Evolutionary conservation across 2,113 vertebrate genomes (phyloP), one percentile per base, ranked within the genome.

Genomic region (Colistium nudipinnis): DNA sequence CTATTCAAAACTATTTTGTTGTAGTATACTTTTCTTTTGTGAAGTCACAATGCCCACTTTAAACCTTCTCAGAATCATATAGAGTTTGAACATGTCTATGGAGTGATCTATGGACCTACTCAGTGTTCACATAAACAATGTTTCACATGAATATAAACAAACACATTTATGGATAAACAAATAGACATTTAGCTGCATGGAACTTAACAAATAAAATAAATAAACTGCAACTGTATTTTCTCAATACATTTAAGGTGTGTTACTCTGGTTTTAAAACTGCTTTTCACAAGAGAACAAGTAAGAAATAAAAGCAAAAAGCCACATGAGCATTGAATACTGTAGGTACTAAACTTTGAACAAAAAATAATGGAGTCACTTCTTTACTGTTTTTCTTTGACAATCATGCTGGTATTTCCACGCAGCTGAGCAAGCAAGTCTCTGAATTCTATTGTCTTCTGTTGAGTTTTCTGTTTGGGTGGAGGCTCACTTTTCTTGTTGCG

Each of bases 391-490:
- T 91, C 90, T 62, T 6, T 83, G 31, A 90, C 25, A 0, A 91
- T 80, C 52, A 43, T n/a, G 59, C 82, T 87, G 74, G 35, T 72
- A 71, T 61, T 89, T 31, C 74, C 41, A 2, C 63, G 77, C 27
- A 88, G 19, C 61, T 87, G 82, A 17, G 54, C 24, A 0, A 91
- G 75, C 69, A 90, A 65, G 14, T 70, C 47, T 80, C 49, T 78
- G 31, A 90, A 91, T 3, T 73, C 54, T 0, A 16, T 0, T 2
- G 4, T 31, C 45, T 47, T 76, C 38, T 62, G 68, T 0, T 7
- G 6, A 0, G 38, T 13, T 20, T 31, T 70, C 35, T 20, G 6
- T 13, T 8, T 38, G 1, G 10, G 14, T 0, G 5, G 4, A 7
- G 0, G 1, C 3, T 8, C 24, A 7, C 1, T 44, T 0, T 3